These are phyloP conservation scores for Acropora yongei DNA, from an alignment of 64 coral and sea anemone species.

Conservation along the genomic window DNA sequence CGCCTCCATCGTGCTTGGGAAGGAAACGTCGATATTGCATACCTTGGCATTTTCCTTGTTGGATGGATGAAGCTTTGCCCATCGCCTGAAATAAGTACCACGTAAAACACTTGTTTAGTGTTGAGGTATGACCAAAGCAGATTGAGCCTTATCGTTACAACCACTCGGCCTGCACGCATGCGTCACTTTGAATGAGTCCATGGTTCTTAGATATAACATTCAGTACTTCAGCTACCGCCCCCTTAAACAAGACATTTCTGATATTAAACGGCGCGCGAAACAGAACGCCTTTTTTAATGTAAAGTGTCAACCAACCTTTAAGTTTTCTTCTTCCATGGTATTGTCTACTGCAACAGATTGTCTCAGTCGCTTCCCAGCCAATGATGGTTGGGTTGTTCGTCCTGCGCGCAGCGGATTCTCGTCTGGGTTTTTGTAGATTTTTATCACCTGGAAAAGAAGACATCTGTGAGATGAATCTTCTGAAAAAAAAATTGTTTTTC, in stretches of 20 bases:
- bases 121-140: neutral
- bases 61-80: neutral
- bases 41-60: neutral
- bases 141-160: too few species aligned
- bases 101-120: neutral
- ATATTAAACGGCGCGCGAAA: too few species aligned
- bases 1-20: too few species aligned
- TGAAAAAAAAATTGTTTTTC: neutral
- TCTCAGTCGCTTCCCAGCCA: neutral
- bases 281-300: neutral
- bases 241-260: too few species aligned
- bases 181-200: too few species aligned
- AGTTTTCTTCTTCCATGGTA: constrained; percentile 23
- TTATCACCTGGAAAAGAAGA: constrained; percentile 55
- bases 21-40: neutral
- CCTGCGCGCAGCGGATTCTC: constrained; percentile 59
- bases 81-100: neutral
- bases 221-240: too few species aligned
- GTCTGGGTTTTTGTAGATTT: constrained; percentile 92
- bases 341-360: neutral
- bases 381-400: neutral
- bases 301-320: constrained; percentile 18
- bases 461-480: too few species aligned
- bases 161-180: too few species aligned
- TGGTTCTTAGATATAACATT: too few species aligned